phyloP scores from a whole-genome alignment of 2,888 invertebrate species.

The Scelioninae gen. 1 region DNA sequence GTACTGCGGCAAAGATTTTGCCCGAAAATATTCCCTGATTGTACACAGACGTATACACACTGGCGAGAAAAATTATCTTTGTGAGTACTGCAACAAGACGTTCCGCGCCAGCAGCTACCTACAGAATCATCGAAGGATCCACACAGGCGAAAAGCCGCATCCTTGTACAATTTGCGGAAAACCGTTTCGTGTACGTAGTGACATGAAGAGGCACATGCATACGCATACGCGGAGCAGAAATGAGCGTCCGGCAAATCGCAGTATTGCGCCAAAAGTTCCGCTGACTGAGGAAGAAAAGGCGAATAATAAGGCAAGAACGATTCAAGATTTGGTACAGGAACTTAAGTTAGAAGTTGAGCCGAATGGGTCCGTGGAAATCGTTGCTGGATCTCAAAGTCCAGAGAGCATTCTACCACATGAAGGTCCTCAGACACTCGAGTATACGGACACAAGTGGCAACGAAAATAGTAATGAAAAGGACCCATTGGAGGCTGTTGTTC shows the following conservation, averaged over 20 bases:
- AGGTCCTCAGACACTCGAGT: conserved; percentile 79
- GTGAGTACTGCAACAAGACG: conserved; percentile 92
- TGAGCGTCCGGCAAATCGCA: conserved; percentile 73
- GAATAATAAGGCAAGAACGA: conserved; percentile 73
- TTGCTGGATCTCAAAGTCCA: conserved; percentile 77
- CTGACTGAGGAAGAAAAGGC: conserved; percentile 65
- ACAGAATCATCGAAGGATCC: conserved; percentile 92
- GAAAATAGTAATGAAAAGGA: conserved; percentile 81
- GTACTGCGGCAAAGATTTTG: conserved; percentile 96
- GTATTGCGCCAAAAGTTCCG: conserved; percentile 51
- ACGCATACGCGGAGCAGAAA: conserved; percentile 87
- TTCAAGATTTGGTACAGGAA: conserved; percentile 81
- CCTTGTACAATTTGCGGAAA: conserved; percentile 91
- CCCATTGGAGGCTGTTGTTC: conserved; percentile 83
- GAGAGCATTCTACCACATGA: conserved; percentile 82
- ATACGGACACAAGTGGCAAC: conserved; percentile 74
- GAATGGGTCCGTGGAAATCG: conserved; percentile 79
- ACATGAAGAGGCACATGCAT: conserved; percentile 91
- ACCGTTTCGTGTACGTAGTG: conserved; percentile 92
- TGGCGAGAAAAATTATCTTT: conserved; percentile 93
- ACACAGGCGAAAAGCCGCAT: conserved; percentile 93
- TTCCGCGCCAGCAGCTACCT: conserved; percentile 94
- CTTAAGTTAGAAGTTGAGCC: conserved; percentile 81
- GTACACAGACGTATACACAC: conserved; percentile 94
- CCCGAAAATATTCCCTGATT: conserved; percentile 93